Evolutionary conservation across 1,140 invertebrate species (phyloP).

Genomic region (Chironomus striatipennis): DNA sequence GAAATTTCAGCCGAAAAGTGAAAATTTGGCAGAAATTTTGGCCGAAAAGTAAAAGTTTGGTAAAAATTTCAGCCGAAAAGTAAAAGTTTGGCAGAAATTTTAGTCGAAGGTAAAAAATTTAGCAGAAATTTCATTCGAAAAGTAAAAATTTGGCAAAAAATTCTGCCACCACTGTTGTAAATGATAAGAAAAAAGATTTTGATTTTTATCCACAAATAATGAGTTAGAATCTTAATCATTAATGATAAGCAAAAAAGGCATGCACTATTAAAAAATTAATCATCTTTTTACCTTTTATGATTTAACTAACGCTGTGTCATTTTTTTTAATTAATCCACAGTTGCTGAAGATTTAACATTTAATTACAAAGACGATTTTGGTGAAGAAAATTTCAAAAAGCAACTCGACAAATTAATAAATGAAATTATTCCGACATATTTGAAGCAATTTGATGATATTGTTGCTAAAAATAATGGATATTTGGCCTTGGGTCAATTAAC

Average conservation of each 20-base stretch:
- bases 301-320: background rate
- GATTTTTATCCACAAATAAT: no score
- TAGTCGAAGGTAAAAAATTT: no score
- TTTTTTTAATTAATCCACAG: background rate
- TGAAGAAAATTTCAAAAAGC: slow-evolving; percentile 28
- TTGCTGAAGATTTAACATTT: background rate
- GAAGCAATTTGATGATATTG: slow-evolving; percentile 47
- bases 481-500: slow-evolving; percentile 51
- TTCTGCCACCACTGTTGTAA: no score
- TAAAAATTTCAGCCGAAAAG: background rate
- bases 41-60: background rate
- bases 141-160: no score
- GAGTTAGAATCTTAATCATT: no score
- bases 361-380: background rate
- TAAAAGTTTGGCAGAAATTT: background rate
- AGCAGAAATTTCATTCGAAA: no score
- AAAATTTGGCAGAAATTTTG: no score
- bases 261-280: no score
- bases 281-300: no score
- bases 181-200: no score
- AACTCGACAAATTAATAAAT: slow-evolving; percentile 40
- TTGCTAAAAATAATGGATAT: slow-evolving; percentile 46
- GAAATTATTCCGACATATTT: slow-evolving; percentile 50
- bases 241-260: no score
- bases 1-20: background rate